Base-by-base conservation (phyloP, 1,140 invertebrate species). In the Bombus haemorrhoidalis region DNA sequence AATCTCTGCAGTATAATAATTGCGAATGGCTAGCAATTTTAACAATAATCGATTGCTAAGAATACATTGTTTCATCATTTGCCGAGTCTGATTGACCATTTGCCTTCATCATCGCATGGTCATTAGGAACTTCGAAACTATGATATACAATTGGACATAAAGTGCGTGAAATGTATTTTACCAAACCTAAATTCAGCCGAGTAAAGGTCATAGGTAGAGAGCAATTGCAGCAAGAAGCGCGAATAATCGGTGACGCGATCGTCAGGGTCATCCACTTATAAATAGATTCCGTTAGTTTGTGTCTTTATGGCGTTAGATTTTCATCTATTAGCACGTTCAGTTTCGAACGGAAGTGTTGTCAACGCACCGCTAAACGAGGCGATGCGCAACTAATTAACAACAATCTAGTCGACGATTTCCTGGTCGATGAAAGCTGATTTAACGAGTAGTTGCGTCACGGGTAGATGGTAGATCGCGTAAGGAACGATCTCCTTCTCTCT, bases 401-500 rank as follows among this genome's bases (percentile, higher is more conserved):
- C 5, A 3, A 57, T 57, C 47, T 10, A 47, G 72, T 22, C 12
- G 34, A 57, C 32, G 74, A 59, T 39, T 76, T 76, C 47, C 74
- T 37, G 25, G 8, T 59, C 32, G 74, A 76, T 57, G 37, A 15
- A 25, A 18, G 32, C n/a, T n/a, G n/a, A 68, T 43, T 78, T 8
- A 43, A 62, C 53, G 37, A 57, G 32, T 43, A 37, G 9, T 69
- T 43, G 41, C 86, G 43, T 87, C 81, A 6, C 10, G 37, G 22
- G 1, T 72, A 9, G 13, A 69, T 69, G 53, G 43, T 39, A 81
- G 68, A 39, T 64, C 74, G 87, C 34, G 75, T 78, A 83, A 80
- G 47, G 68, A 86, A 78, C 77, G 88, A 66, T 87, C 86, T 87
- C 83, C 74, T 69, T 85, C 32, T 34, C 8, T 86, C 85, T 34